Evolutionary conservation across 2,113 vertebrate genomes (phyloP), one percentile per base, ranked within the genome.

Genomic region (Emydocephalus ijimae): DNA sequence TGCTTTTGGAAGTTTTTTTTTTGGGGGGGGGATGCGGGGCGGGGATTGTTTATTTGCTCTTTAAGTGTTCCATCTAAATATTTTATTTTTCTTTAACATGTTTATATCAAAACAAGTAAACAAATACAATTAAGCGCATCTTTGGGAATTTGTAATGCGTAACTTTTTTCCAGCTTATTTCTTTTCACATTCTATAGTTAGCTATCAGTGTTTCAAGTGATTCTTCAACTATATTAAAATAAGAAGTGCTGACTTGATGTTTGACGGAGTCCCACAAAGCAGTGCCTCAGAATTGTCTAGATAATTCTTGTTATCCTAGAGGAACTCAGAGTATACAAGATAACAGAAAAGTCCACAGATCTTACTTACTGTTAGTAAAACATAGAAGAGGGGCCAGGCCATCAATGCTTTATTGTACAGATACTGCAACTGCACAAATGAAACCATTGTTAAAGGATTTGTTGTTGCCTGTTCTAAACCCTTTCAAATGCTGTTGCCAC

Each of bases 341-440:
- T 64, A 56, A 0, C 69, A 34, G 10, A 26, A 92, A 92, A 39
- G 21, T 54, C 21, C 21, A 81, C 34, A 39, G 48, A 92, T 88
- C 55, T 74, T 81, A 24, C 21, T 91, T 39, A 87, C 45, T 23
- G 69, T 85, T 89, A 56, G 23, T 89, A 50, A 74, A 64, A 52
- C 12, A 56, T 26, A 34, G 7, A 48, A n/a, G 43, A 81, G n/a
- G 50, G 90, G 55, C 50, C 21, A 90, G 57, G n/a, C 9, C 3
- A 43, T 50, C 23, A 90, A 54, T 74, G 85, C 95, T 96, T 94
- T 94, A 48, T 95, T 59, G 95, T 95, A 95, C 95, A 95, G 94
- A 85, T 0, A 18, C 57, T 29, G 64, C 92, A 94, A 96, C 94
- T 95, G 94, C 95, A 95, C 95, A 96, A 96, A 96, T 96, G 43